Evolutionary conservation across 2,797 vertebrate species (phyloP).

Genomic region (Cetoscarus ocellatus): DNA sequence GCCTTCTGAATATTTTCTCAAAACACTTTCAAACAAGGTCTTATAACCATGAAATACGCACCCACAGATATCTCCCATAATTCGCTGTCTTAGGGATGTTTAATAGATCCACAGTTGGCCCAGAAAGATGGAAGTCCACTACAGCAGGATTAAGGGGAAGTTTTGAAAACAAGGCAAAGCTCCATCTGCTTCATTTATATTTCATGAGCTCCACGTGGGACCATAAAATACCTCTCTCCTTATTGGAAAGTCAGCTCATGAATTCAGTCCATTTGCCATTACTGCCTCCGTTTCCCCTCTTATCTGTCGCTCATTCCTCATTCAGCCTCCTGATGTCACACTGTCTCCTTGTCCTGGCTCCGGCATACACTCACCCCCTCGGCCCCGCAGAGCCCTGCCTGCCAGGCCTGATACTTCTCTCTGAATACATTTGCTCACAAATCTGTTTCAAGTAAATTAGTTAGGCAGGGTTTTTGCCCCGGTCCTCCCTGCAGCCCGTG

Average conservation of each 20-base stretch:
- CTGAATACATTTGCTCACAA: slow-evolving; percentile 52
- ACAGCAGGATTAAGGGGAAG: background rate
- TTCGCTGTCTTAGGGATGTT: background rate
- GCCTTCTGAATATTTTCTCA: too few species aligned
- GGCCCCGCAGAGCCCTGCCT: slow-evolving; percentile 6
- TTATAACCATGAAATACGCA: too few species aligned
- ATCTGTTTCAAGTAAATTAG: slow-evolving; percentile 64
- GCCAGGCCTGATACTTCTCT: slow-evolving; percentile 46
- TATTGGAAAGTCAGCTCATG: slow-evolving; percentile 21
- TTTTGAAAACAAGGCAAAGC: slow-evolving; percentile 7
- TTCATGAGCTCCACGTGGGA: background rate
- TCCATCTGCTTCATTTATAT: slow-evolving; percentile 15
- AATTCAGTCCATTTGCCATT: slow-evolving; percentile 9
- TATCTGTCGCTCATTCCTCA: slow-evolving; percentile 22
- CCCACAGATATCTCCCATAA: too few species aligned
- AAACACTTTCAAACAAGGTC: too few species aligned
- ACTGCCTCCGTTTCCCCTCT: background rate
- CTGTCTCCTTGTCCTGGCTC: slow-evolving; percentile 22
- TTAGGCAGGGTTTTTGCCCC: slow-evolving; percentile 28
- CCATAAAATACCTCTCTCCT: slow-evolving; percentile 21
- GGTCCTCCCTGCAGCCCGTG: slow-evolving; percentile 38
- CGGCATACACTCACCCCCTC: background rate
- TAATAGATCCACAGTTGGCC: background rate
- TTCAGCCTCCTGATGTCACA: slow-evolving; percentile 17
- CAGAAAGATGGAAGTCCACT: slow-evolving; percentile 4